phyloP scores from a whole-genome alignment of 2,797 vertebrate genomes.

The Aeoliscus strigatus region DNA sequence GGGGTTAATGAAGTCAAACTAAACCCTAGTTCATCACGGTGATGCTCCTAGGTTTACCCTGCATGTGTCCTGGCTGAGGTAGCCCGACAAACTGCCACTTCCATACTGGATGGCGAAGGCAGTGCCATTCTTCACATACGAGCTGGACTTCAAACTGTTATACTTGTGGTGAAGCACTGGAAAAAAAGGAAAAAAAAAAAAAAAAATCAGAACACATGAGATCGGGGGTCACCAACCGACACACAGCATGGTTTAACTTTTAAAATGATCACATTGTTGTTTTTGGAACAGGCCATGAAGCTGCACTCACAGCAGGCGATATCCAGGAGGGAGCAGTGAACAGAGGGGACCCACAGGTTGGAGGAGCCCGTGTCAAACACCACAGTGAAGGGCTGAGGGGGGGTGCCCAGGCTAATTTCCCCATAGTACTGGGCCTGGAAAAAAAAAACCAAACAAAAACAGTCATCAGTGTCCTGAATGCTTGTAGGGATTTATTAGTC shows the following conservation, averaged over 20 bases:
- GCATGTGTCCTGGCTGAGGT: slow-evolving; percentile 85
- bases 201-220: slow-evolving; percentile 35
- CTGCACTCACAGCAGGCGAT: slow-evolving; percentile 87
- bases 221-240: too few relatives aligned
- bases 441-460: neutral
- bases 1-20: too few relatives aligned
- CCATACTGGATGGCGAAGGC: slow-evolving; percentile 90
- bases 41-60: slow-evolving; percentile 38
- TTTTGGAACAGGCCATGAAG: too few relatives aligned
- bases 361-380: slow-evolving; percentile 96
- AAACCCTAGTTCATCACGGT: too few relatives aligned
- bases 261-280: too few relatives aligned
- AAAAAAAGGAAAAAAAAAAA: neutral
- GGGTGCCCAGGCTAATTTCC: slow-evolving; percentile 80
- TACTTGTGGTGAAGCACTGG: slow-evolving; percentile 91
- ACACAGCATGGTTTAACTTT: too few relatives aligned
- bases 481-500: neutral
- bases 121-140: slow-evolving; percentile 87
- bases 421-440: slow-evolving; percentile 88
- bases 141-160: slow-evolving; percentile 83
- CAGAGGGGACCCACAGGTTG: slow-evolving; percentile 94
- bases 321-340: slow-evolving; percentile 82
- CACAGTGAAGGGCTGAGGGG: slow-evolving; percentile 87
- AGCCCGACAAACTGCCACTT: slow-evolving; percentile 89
- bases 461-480: neutral